Conservation (phyloP, 2,797 vertebrate genomes). For the Phrynocephalus guinanensis region DNA sequence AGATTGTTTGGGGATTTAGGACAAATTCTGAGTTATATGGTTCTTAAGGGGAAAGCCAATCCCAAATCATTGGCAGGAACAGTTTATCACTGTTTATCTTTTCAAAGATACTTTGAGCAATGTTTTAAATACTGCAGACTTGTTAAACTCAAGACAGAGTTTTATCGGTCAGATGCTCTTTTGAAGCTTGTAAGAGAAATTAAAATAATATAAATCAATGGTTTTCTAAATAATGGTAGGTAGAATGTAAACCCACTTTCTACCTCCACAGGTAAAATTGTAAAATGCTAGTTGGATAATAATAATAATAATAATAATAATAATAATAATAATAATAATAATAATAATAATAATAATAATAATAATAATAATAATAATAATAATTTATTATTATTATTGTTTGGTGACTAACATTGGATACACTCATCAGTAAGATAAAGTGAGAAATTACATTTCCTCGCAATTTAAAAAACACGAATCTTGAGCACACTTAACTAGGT, state of each 20-base stretch:
- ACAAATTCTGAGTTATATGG: constrained; percentile 70
- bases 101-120: constrained; percentile 56
- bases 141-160: background rate
- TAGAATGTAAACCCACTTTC: background rate
- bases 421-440: background rate
- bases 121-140: constrained; percentile 34
- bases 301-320: no score
- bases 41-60: constrained; percentile 63
- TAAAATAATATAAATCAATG: constrained; percentile 21
- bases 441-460: background rate
- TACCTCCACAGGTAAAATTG: background rate
- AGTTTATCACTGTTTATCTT: constrained; percentile 40
- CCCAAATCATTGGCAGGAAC: constrained; percentile 60
- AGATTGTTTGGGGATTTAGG: constrained; percentile 66
- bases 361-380: no score
- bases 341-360: no score
- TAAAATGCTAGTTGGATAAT: background rate
- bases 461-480: constrained; percentile 4
- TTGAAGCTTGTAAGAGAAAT: constrained; percentile 33
- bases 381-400: background rate
- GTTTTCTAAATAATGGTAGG: background rate
- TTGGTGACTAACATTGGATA: background rate
- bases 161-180: constrained; percentile 33
- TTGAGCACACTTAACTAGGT: background rate
- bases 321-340: no score